Evolutionary conservation across 1,140 invertebrate genomes (phyloP), one percentile per base, ranked within the genome.

Genomic region (Achatina immaculata): DNA sequence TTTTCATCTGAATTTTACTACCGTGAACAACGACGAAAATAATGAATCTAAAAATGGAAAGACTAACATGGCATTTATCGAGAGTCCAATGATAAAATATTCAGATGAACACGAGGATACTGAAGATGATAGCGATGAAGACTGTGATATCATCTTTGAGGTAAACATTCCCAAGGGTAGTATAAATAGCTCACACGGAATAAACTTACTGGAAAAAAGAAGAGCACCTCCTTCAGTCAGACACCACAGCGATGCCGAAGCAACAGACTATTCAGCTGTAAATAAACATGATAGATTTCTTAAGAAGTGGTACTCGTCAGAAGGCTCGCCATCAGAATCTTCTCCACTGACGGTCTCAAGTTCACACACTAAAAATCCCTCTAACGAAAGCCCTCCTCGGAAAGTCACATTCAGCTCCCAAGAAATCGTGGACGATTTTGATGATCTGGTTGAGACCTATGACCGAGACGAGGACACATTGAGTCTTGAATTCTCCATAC

Each of bases 401-500:
- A 36, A 38, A 21, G 21, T 36, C 31, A 34, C 16, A 36, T 3
- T 66, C 65, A 66, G 4, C 28, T 14, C 16, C 21, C 28, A 38
- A 66, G 65, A 21, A 66, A 14, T 24, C 7, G 14, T 19, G 65
- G 14, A 66, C 28, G 28, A 31, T 66, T 24, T 14, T 11, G 65
- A 38, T 16, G 3, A 9, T 2, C 16, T n/a, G 28, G 7, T 14
- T 1, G 14, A 14, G 7, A 7, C 28, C 2, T 4, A 2, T 31
- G 31, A 66, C 21, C 2, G 2, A 9, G 75, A 78, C 4, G 77
- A 78, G 31, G 77, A 78, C 42, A 78, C 21, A 3, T 65, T 78
- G 2, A 78, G 77, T 43, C 55, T 78, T 4, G 77, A 78, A 31
- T 78, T 78, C n/a, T 78, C 69, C 40, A 65, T 78, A 2, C 77